phyloP scores from a whole-genome alignment of 1,140 invertebrate species.

The Drosophila pseudoananassae region DNA sequence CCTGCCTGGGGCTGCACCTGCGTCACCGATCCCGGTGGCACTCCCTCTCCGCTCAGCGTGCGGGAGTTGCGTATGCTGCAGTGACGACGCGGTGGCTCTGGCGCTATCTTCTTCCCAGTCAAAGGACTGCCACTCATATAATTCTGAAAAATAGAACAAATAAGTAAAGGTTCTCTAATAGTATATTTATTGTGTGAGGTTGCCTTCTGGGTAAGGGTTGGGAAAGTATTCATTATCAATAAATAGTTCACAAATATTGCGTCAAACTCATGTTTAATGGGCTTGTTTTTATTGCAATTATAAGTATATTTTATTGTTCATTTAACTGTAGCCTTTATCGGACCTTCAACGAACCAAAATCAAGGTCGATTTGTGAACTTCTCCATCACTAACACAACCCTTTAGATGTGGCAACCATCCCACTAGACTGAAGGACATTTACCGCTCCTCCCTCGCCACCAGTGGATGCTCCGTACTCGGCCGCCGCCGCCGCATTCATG shows the following conservation, averaged over 20 bases:
- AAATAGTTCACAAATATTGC: not conserved
- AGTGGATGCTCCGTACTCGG: slow-evolving; percentile 74
- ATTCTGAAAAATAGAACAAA: slow-evolving; percentile 34
- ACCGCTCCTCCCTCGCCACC: slow-evolving; percentile 56
- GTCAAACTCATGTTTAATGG: not conserved
- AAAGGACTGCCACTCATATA: slow-evolving; percentile 86
- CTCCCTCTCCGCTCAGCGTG: slow-evolving; percentile 65
- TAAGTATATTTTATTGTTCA: too few species aligned
- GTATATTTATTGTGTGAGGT: not conserved
- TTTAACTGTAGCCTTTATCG: not conserved
- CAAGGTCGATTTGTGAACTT: not conserved
- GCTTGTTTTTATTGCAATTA: slow-evolving; percentile 1
- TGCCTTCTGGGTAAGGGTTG: not conserved
- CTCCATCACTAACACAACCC: not conserved
- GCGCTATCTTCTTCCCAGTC: slow-evolving; percentile 90
- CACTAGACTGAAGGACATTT: slow-evolving; percentile 12
- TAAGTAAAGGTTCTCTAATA: not conserved
- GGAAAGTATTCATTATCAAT: not conserved
- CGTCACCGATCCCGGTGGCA: slow-evolving; percentile 13
- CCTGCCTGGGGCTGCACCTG: slow-evolving; percentile 31
- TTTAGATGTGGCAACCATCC: not conserved
- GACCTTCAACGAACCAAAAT: not conserved
- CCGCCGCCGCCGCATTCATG: slow-evolving; percentile 79
- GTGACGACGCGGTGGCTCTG: slow-evolving; percentile 93
- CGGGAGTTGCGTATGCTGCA: slow-evolving; percentile 85